Conservation (phyloP, 2,113 vertebrate genomes). For the Heptranchias perlo region DNA sequence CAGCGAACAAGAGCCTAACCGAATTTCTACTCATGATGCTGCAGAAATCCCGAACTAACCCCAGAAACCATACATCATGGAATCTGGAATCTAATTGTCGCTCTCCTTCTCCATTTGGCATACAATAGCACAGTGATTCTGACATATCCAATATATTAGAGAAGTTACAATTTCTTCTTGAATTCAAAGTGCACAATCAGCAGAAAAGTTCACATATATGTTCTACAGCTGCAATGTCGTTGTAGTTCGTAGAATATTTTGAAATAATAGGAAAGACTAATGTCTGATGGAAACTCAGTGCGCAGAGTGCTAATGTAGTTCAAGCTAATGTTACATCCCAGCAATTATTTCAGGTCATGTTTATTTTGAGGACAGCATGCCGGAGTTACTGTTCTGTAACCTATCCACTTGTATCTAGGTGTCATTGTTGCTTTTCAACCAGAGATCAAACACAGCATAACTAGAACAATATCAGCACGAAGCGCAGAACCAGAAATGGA, state of each 20-base stretch:
- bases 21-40: background rate
- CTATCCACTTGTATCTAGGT: background rate
- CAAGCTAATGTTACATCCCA: background rate
- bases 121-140: background rate
- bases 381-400: background rate
- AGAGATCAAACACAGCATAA: background rate
- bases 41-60: background rate
- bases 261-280: background rate
- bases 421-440: background rate
- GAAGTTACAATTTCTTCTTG: background rate
- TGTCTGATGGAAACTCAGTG: background rate
- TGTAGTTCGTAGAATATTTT: background rate
- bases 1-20: background rate
- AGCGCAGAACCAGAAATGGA: background rate
- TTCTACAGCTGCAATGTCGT: background rate
- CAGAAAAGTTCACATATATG: background rate
- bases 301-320: background rate
- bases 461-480: background rate
- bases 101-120: background rate
- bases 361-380: background rate
- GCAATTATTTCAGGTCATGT: background rate
- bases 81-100: background rate
- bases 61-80: background rate
- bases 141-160: background rate
- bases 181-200: background rate